phyloP scores from a whole-genome alignment of 2,888 invertebrate genomes.

The Aphidoletes aphidimyza region DNA sequence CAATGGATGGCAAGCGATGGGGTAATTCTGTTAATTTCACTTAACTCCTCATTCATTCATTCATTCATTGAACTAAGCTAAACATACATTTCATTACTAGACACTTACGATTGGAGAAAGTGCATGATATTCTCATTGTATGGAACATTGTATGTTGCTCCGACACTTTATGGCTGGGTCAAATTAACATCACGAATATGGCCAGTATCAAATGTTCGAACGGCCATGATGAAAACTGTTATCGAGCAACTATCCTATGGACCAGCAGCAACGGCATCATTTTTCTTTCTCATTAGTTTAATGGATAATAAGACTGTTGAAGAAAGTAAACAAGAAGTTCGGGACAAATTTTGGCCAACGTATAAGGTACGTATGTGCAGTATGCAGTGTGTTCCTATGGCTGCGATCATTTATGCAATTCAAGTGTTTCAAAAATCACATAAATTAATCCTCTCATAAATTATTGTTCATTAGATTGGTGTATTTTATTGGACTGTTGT shows the following conservation, averaged over 20 bases:
- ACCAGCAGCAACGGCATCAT: conserved; percentile 80
- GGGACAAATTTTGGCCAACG: conserved; percentile 79
- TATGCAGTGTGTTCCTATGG: no score
- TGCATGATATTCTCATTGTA: conserved; percentile 79
- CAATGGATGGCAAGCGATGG: conserved; percentile 73
- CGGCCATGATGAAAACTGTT: conserved; percentile 79
- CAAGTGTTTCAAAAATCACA: not conserved
- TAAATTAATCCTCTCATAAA: not conserved
- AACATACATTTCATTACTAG: conserved; percentile 62
- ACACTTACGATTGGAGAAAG: conserved; percentile 75
- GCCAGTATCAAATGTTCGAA: conserved; percentile 76
- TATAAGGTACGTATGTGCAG: conserved; percentile 66
- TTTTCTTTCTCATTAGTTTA: conserved; percentile 81
- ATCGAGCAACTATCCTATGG: conserved; percentile 81
- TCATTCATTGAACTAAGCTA: conserved; percentile 51
- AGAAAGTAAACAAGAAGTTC: conserved; percentile 75
- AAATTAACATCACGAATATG: conserved; percentile 79
- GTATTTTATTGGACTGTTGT: conserved; percentile 77
- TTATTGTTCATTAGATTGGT: conserved; percentile 66
- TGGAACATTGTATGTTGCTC: conserved; percentile 84
- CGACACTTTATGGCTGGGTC: conserved; percentile 83
- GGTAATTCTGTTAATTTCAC: conserved; percentile 65
- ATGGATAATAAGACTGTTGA: conserved; percentile 75
- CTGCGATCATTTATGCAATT: not conserved
- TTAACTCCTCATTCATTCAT: not conserved